Conservation (phyloP, 2,888 invertebrate genomes). For the Neria commutata region DNA sequence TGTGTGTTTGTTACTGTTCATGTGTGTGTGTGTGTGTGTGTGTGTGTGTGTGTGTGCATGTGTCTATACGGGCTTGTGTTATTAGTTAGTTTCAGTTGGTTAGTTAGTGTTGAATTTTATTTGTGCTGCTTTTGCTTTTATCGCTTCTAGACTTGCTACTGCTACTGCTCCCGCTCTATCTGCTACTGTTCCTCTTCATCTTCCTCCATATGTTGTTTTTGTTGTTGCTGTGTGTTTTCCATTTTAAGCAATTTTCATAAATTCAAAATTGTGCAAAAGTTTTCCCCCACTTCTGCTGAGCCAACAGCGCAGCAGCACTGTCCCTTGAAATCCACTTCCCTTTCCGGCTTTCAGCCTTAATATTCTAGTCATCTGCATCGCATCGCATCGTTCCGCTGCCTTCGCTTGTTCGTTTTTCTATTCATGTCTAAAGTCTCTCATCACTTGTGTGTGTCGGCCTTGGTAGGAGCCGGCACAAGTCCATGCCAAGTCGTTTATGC, state of each 20-base stretch:
- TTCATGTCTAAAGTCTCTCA: conserved; percentile 17
- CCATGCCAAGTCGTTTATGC: conserved; percentile 40
- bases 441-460: conserved; percentile 11
- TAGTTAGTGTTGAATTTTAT: conserved; percentile 35
- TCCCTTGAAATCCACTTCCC: no score
- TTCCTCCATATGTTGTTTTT: conserved; percentile 14
- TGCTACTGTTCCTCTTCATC: conserved; percentile 12
- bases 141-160: no score
- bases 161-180: no score
- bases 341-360: conserved; percentile 11
- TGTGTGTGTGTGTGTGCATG: conserved; percentile 15
- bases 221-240: conserved; percentile 23
- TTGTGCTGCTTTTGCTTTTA: conserved; percentile 23
- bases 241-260: conserved; percentile 38
- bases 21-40: conserved; percentile 16
- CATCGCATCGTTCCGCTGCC: background rate
- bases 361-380: background rate
- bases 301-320: no score
- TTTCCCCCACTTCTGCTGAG: conserved; percentile 10
- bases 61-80: background rate
- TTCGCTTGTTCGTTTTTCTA: background rate
- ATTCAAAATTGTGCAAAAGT: conserved; percentile 31
- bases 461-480: conserved; percentile 20
- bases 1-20: conserved; percentile 7
- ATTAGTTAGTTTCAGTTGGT: conserved; percentile 32